Evolutionary conservation across 2,888 invertebrate genomes (phyloP), one percentile per base, ranked within the genome.

Genomic region (Noctua janthina): DNA sequence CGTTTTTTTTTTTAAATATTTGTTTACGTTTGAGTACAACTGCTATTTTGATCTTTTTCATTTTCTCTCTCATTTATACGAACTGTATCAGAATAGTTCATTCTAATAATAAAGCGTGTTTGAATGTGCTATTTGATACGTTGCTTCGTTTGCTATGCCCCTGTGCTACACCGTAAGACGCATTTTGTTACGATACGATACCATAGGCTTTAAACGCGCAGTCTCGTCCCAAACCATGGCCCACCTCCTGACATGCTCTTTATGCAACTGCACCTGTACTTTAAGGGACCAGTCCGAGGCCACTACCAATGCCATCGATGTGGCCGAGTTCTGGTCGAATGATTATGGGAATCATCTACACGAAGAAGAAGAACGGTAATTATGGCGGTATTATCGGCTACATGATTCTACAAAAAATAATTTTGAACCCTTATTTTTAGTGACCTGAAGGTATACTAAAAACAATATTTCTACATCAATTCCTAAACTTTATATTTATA

Each of bases 21-120:
- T 46, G 17, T 70, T 29, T 67, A 23, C 20, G 20, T 51, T 64
- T 78, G 59, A 10, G 6, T 81, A 23, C 13, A 49, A 71, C 20
- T 69, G 10, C 17, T 43, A 59, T 59, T 81, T 82, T 76, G 69
- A 69, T 81, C 66, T 67, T 67, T 20, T 62, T 43, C 6, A 79
- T 64, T 35, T 35, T 54, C 35, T 64, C 17, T 56, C 2, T 13
- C 20, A 29, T 39, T 7, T 35, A 13, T 6, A 59, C 10, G 11
- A 51, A 49, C 4, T 43, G 17, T 35, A 64, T 64, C 64, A 35
- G 8, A 59, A 59, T 59, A 59, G 59, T 59, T 59, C 11, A n/a
- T 56, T 56, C 4, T 4, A n/a, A 56, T 56, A n/a, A 56, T 56
- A n/a, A 56, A 56, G 56, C 1, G 23, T 56, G 56, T 56, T 56